Conservation (phyloP, 64 coral and sea anemone genomes). For the Montipora efflorescens region DNA sequence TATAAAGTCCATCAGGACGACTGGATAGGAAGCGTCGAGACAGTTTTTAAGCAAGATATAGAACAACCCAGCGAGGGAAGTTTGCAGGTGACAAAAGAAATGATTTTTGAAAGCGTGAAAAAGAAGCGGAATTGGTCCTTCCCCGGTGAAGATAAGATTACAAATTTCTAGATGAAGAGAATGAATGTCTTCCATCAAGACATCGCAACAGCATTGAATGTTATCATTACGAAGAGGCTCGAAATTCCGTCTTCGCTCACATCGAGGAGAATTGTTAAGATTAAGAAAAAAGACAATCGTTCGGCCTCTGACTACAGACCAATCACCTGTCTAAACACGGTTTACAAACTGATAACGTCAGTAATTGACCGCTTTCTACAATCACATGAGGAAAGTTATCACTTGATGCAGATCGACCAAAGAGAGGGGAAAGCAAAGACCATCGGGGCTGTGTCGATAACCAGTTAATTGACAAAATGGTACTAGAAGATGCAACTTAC, state of each 20-base stretch:
- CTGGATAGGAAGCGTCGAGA: conserved; percentile 11
- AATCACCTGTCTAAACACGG: too few species aligned
- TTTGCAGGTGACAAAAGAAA: conserved; percentile 24
- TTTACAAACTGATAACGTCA: too few species aligned
- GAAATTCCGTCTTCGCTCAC: background rate
- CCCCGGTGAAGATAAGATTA: conserved; percentile 9
- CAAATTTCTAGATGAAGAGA: conserved; percentile 10
- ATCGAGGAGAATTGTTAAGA: too few species aligned
- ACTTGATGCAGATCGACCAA: too few species aligned
- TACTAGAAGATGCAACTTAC: too few species aligned
- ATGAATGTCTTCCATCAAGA: conserved; percentile 13
- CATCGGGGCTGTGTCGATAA: too few species aligned
- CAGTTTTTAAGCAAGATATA: conserved; percentile 3
- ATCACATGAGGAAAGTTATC: too few species aligned
- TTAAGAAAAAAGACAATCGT: too few species aligned
- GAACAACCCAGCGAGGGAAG: background rate
- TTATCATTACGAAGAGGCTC: background rate
- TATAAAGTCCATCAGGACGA: background rate
- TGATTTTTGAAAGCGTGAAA: conserved; percentile 1
- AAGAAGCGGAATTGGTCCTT: conserved; percentile 26
- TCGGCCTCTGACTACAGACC: too few species aligned
- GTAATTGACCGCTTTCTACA: too few species aligned
- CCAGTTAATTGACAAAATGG: too few species aligned
- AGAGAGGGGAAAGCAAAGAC: too few species aligned
- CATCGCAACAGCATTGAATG: conserved; percentile 43